Conservation (phyloP, 1,140 invertebrate species). For the Ips typographus region DNA sequence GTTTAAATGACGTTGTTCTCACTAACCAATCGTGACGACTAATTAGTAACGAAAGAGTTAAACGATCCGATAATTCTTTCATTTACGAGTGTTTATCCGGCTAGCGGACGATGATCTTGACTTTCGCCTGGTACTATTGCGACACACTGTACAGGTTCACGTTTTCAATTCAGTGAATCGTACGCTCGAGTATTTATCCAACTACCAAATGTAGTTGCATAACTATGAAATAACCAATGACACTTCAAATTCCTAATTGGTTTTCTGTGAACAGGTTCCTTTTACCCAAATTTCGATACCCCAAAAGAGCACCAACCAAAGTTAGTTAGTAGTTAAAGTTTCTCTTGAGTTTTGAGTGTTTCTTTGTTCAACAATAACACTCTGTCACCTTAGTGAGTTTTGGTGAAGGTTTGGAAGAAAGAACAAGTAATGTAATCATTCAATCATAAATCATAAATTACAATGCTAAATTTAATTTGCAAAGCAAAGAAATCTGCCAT, state of each 20-base stretch:
- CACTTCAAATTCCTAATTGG: neutral
- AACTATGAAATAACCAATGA: neutral
- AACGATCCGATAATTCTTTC: too few species aligned
- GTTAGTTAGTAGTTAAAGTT: neutral
- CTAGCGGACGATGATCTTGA: slow-evolving; percentile 11
- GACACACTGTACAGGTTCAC: neutral
- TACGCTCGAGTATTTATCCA: neutral
- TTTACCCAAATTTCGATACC: too few species aligned
- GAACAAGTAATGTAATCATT: too few species aligned
- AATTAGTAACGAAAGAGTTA: too few species aligned
- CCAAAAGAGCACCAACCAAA: too few species aligned
- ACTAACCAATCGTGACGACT: too few species aligned
- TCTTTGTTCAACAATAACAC: neutral
- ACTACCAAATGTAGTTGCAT: neutral
- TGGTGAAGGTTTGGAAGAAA: too few species aligned
- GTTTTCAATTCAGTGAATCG: slow-evolving; percentile 3
- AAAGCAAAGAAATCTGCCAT: too few species aligned
- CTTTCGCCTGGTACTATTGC: slow-evolving; percentile 8
- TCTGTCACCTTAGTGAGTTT: neutral
- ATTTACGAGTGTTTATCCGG: neutral
- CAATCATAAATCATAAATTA: too few species aligned
- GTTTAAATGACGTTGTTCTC: too few species aligned
- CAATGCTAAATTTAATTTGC: too few species aligned
- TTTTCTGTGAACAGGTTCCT: too few species aligned
- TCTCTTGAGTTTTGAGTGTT: neutral